These are phyloP conservation scores for Piezodorus guildinii DNA, from an alignment of 1,140 invertebrate species.

Conservation along the genomic window DNA sequence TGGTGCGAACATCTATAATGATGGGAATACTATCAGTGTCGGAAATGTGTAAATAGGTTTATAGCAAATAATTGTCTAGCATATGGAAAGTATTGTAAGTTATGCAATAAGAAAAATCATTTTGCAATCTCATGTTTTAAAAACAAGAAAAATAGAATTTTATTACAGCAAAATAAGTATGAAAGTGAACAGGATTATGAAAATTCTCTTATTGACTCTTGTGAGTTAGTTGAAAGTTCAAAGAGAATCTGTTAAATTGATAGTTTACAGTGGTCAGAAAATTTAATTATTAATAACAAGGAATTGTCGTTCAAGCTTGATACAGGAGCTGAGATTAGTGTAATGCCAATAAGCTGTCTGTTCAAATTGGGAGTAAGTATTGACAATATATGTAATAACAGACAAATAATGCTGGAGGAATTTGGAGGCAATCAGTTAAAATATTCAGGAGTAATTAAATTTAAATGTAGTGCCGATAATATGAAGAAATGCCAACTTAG, in stretches of 20 bases:
- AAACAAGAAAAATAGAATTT: neutral
- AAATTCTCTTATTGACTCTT: neutral
- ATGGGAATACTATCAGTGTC: neutral
- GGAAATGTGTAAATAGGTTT: neutral
- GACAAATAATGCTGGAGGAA: neutral
- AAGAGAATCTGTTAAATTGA: neutral
- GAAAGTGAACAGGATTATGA: neutral
- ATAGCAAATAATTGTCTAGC: neutral
- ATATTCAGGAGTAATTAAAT: neutral
- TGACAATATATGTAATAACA: conserved; percentile 7
- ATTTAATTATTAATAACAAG: neutral
- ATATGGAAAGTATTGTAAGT: conserved; percentile 4
- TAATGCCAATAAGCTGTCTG: neutral
- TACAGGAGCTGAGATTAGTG: conserved; percentile 11
- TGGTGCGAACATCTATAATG: neutral
- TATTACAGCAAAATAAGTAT: neutral
- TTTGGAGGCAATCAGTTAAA: neutral
- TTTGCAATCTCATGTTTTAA: too few relatives aligned
- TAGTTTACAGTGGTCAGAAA: conserved; percentile 3
- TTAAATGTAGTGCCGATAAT: neutral
- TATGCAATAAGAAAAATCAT: too few relatives aligned
- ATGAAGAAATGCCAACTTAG: neutral
- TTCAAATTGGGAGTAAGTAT: neutral
- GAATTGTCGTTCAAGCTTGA: conserved; percentile 16
- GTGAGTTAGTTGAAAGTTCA: neutral